Evolutionary conservation across 2,113 vertebrate species (phyloP).

Genomic region (Sardina pilchardus): DNA sequence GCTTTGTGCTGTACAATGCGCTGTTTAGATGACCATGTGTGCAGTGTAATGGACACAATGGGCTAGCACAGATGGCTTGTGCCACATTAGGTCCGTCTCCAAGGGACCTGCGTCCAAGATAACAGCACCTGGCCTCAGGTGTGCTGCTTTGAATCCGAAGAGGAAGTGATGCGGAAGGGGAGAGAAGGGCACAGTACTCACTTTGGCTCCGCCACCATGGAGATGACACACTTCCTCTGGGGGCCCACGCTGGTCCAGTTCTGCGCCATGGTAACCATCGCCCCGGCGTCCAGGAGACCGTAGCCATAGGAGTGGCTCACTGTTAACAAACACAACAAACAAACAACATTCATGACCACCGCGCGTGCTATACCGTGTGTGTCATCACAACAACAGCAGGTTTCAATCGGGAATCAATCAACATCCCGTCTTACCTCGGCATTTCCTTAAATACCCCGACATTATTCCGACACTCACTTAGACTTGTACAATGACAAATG

Average conservation of each 20-base stretch:
- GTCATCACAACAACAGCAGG: neutral
- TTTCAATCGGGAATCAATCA: neutral
- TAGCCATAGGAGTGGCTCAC: conserved; percentile 98
- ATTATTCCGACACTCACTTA: neutral
- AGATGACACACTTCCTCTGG: conserved; percentile 86
- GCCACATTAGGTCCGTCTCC: neutral
- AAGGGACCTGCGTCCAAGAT: neutral
- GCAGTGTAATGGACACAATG: no score
- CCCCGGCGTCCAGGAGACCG: conserved; percentile 87
- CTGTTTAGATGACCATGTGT: no score
- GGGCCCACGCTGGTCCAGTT: conserved; percentile 88
- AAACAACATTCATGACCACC: neutral
- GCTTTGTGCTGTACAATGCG: no score
- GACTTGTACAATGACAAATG: neutral
- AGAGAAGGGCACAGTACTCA: conserved; percentile 64
- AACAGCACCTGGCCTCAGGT: neutral
- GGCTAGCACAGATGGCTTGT: neutral
- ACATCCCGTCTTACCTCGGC: no score
- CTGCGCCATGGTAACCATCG: conserved; percentile 85
- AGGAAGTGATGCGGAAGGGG: neutral
- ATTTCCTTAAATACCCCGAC: neutral
- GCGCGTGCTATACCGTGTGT: neutral
- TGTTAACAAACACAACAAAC: conserved; percentile 56
- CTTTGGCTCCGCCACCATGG: conserved; percentile 85
- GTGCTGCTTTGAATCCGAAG: neutral